Evolutionary conservation across 2,888 invertebrate genomes (phyloP).

Genomic region (Gortyna flavago): DNA sequence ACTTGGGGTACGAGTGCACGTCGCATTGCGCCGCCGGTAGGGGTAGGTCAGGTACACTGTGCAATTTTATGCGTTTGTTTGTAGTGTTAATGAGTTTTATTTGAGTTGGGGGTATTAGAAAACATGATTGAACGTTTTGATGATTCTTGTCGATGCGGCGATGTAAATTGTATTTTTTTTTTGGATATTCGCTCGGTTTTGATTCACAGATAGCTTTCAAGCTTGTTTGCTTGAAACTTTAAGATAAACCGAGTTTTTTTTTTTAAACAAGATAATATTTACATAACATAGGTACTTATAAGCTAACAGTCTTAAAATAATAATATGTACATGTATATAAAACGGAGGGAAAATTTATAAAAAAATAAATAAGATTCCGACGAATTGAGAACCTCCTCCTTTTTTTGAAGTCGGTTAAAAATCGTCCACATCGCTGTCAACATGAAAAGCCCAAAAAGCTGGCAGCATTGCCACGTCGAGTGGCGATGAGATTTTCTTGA

Average conservation of each 20-base stretch:
- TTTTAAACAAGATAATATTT: not conserved
- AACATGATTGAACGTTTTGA: conserved; percentile 13
- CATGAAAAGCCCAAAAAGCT: not conserved
- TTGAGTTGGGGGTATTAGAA: conserved; percentile 9
- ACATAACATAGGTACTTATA: not conserved
- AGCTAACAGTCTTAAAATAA: not conserved
- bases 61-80: conserved; percentile 61
- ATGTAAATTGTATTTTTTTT: not conserved
- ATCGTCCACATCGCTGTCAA: not conserved
- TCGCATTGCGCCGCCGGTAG: conserved; percentile 79
- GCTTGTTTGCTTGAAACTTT: not conserved
- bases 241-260: not conserved
- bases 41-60: conserved; percentile 80
- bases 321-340: not conserved
- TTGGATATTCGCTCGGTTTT: not conserved
- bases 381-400: too few species aligned
- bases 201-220: not conserved
- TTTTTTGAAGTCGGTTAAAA: too few species aligned
- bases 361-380: too few species aligned
- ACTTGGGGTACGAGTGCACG: conserved; percentile 58
- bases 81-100: conserved; percentile 18
- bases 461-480: not conserved
- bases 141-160: not conserved
- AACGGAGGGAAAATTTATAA: too few species aligned
- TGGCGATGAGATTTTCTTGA: not conserved